Conservation (phyloP, 2,113 vertebrate species). For the Stegastes partitus region DNA sequence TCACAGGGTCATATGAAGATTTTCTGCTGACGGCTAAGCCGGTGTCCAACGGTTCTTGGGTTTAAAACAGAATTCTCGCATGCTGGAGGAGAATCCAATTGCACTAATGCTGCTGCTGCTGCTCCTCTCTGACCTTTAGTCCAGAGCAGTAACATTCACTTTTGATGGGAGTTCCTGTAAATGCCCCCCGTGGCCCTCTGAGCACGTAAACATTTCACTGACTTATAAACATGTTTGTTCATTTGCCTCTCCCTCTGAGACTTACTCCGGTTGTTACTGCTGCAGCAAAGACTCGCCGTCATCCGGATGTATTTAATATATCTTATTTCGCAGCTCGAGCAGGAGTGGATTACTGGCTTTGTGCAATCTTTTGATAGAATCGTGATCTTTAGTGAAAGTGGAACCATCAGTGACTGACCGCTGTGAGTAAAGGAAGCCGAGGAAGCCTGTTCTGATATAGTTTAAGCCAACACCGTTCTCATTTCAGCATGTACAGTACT, state of each 20-base stretch:
- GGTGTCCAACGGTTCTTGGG: slow-evolving; percentile 17
- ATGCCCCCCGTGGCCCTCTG: slow-evolving; percentile 21
- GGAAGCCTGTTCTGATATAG: not conserved
- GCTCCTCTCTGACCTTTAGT: slow-evolving; percentile 53
- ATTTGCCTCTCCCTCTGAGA: slow-evolving; percentile 38
- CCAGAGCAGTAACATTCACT: slow-evolving; percentile 18
- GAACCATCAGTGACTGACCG: not conserved
- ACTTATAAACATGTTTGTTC: slow-evolving; percentile 57
- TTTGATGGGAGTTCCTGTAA: slow-evolving; percentile 48
- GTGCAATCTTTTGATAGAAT: slow-evolving; percentile 31
- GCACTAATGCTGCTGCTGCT: slow-evolving; percentile 12
- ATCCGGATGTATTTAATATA: slow-evolving; percentile 50
- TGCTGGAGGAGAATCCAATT: slow-evolving; percentile 11
- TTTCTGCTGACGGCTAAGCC: slow-evolving; percentile 36
- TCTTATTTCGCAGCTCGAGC: slow-evolving; percentile 19
- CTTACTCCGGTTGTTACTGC: slow-evolving; percentile 39
- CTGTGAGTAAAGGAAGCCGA: slow-evolving; percentile 8
- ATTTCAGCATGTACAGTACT: no score
- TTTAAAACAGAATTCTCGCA: slow-evolving; percentile 45
- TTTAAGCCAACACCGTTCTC: no score
- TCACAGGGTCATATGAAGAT: slow-evolving; percentile 45
- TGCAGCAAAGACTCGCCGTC: slow-evolving; percentile 31
- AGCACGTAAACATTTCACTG: slow-evolving; percentile 56
- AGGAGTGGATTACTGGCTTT: slow-evolving; percentile 28
- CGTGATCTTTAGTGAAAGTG: slow-evolving; percentile 40